These are phyloP conservation scores for Cynopterus sphinx DNA, from an alignment of 2,797 vertebrate species.

Conservation along the genomic window DNA sequence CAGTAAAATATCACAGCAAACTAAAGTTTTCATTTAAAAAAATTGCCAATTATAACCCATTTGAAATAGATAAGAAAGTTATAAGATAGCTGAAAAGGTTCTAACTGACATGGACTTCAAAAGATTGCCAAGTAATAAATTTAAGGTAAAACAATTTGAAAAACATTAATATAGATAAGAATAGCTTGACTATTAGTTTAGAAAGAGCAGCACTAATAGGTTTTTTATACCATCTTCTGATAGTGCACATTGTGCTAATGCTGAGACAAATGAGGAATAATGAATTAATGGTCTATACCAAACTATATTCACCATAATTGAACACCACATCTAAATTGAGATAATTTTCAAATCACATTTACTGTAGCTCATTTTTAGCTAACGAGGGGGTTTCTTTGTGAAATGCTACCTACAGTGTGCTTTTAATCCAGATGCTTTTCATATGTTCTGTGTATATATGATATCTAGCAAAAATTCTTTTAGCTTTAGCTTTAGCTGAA, in stretches of 20 bases:
- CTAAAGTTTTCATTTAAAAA: conserved; percentile 6
- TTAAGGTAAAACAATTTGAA: conserved; percentile 8
- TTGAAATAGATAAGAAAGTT: not conserved
- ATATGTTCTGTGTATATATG: not conserved
- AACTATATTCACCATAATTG: not conserved
- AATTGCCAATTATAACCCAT: not conserved
- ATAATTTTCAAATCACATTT: not conserved
- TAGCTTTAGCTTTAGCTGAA: not conserved
- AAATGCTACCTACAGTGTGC: not conserved
- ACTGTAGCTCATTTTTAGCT: not conserved
- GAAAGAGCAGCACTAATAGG: not conserved
- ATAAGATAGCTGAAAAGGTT: not conserved
- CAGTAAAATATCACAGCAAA: not conserved
- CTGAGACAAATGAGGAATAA: not conserved
- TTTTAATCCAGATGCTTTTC: not conserved
- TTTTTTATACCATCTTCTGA: not conserved
- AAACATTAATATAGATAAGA: not conserved
- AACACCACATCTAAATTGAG: not conserved
- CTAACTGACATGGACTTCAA: not conserved
- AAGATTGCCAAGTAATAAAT: not conserved
- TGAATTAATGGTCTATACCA: not conserved
- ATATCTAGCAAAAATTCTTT: not conserved
- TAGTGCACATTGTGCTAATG: not conserved
- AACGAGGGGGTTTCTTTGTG: not conserved
- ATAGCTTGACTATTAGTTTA: not conserved